Evolutionary conservation across 1,140 invertebrate species (phyloP).

Genomic region (Drosophila arizonae): DNA sequence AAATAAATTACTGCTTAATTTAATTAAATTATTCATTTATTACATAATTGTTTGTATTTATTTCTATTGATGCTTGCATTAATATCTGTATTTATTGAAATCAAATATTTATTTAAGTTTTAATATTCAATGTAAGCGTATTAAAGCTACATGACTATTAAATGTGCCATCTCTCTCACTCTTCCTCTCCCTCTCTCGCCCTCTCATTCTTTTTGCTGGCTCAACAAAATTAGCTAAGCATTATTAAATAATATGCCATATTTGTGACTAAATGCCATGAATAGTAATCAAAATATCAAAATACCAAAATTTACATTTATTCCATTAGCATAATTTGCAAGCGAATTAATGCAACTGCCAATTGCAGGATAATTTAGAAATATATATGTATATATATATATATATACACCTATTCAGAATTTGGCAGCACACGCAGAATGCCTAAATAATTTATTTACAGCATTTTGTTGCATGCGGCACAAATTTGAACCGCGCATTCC

Average conservation of each 20-base stretch:
- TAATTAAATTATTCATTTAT: too few species aligned
- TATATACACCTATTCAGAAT: constrained; percentile 24
- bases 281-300: constrained; percentile 20
- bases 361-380: constrained; percentile 46
- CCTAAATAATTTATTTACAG: constrained; percentile 1
- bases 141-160: too few species aligned
- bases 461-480: constrained; percentile 5
- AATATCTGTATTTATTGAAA: too few species aligned
- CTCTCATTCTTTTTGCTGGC: not conserved
- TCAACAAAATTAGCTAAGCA: constrained; percentile 14
- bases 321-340: constrained; percentile 41
- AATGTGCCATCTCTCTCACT: too few species aligned
- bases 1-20: too few species aligned
- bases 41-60: too few species aligned
- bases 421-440: constrained; percentile 6
- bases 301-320: constrained; percentile 26
- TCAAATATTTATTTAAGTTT: too few species aligned
- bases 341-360: constrained; percentile 43
- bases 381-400: constrained; percentile 14
- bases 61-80: too few species aligned
- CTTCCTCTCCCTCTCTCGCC: too few species aligned
- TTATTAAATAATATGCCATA: constrained; percentile 24
- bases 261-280: constrained; percentile 3
- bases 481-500: constrained; percentile 10
- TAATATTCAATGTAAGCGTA: too few species aligned